These are phyloP conservation scores for Pharmacophagus antenor DNA, from an alignment of 2,888 invertebrate genomes.

Conservation along the genomic window DNA sequence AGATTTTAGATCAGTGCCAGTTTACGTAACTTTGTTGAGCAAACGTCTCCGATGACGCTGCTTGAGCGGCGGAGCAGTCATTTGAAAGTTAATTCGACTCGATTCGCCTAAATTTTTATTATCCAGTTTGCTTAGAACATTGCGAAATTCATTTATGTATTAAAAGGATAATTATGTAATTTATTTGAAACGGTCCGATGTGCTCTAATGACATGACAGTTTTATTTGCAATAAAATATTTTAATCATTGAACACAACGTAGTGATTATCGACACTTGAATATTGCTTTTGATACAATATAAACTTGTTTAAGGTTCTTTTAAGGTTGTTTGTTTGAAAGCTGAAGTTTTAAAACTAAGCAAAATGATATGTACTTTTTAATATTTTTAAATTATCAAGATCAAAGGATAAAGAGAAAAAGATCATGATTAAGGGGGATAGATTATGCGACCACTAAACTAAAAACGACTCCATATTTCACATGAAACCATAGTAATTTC, in stretches of 20 bases:
- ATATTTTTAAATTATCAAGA: background rate
- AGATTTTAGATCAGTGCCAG: conserved; percentile 28
- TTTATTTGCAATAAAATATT: background rate
- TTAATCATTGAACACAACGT: background rate
- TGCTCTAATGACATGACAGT: background rate
- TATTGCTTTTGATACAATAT: too few species aligned
- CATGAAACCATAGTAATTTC: background rate
- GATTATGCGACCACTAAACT: background rate
- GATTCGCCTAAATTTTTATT: conserved; percentile 18
- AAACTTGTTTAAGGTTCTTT: too few species aligned
- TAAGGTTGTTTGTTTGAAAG: too few species aligned
- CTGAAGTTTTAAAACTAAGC: too few species aligned
- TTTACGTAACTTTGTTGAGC: conserved; percentile 38
- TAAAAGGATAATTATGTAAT: conserved; percentile 7
- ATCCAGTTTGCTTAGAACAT: conserved; percentile 16
- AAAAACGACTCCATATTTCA: conserved; percentile 1
- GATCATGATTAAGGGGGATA: too few species aligned
- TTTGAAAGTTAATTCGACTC: conserved; percentile 29
- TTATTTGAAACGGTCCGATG: conserved; percentile 3
- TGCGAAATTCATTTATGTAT: conserved; percentile 20
- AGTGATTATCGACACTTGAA: background rate
- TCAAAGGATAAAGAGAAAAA: too few species aligned
- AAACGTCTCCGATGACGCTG: conserved; percentile 28
- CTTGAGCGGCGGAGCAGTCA: conserved; percentile 9
- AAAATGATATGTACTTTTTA: too few species aligned